Evolutionary conservation across 2,113 vertebrate species (phyloP).

Genomic region (Chloropsis cyanopogon): DNA sequence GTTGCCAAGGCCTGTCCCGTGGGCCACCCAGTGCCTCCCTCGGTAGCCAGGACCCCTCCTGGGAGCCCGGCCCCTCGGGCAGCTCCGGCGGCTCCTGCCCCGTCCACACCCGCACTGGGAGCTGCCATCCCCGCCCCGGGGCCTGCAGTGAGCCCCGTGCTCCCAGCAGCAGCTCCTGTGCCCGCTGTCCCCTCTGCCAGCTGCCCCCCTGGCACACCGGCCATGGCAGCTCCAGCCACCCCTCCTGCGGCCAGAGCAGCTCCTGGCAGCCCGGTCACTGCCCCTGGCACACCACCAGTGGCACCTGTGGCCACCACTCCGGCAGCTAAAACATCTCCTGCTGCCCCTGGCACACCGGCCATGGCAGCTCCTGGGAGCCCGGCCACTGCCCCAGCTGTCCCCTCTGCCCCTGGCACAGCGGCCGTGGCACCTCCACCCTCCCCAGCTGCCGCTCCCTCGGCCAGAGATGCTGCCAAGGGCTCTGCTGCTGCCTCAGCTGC

Average conservation of each 20-base stretch:
- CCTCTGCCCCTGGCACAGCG: neutral
- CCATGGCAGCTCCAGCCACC: neutral
- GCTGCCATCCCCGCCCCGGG: neutral
- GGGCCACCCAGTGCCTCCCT: neutral
- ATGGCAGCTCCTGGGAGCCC: neutral
- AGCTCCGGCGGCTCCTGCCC: neutral
- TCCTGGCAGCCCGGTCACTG: too few relatives aligned
- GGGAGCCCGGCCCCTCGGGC: neutral
- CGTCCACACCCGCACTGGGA: neutral
- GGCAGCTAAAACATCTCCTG: neutral
- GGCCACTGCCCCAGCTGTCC: neutral
- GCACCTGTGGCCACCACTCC: neutral
- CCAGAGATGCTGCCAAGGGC: neutral
- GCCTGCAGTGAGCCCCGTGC: rapidly evolving
- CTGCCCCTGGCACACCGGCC: neutral
- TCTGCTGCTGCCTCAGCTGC: neutral
- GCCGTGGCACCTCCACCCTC: neutral
- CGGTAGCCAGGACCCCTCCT: neutral
- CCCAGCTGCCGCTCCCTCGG: neutral
- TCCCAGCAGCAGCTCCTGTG: neutral
- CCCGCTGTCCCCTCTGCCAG: neutral
- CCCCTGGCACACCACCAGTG: neutral
- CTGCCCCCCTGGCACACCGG: neutral
- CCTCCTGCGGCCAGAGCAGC: neutral
- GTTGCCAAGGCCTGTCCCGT: neutral